Base-by-base conservation (phyloP, 2,113 vertebrate genomes). In the Aptenodytes forsteri region DNA sequence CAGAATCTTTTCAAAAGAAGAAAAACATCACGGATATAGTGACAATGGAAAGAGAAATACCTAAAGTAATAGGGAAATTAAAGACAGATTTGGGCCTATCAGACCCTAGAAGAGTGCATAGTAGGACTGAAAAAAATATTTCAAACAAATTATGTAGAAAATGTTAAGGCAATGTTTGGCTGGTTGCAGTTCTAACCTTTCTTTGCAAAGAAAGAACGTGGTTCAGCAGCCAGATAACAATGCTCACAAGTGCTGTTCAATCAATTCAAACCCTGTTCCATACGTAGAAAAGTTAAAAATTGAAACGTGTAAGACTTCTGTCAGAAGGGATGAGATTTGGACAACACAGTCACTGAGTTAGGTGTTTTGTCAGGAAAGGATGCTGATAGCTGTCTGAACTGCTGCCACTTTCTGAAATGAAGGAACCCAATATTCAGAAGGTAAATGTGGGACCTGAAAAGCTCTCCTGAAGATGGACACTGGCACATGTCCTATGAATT, bases 241-340 rank as follows among this genome's bases (percentile, higher is more conserved):
- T 9, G 36, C n/a, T 89, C 34, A 8, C 29, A 23, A 27, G 55
- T 1, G 47, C 59, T 29, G 7, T 3, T 52, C 52, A 42, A 13
- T 11, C 8, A 26, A n/a, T 40, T 21, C 55, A 65, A 86, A 19
- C 9, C 47, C 30, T 19, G 7, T 34, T 75, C 42, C 78, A 52
- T 15, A 30, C 0, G 0, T 0, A 46, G 13, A 59, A 30, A 55
- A 76, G 61, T 14, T 38, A 80, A 67, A 90, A 54, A 38, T 1
- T 9, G 66, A 36, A 66, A 71, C 32, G 36, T 0, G 0, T 4
- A 27, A 40, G 19, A 27, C 1, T 49, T 69, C 27, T 5, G 14
- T 13, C 40, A 90, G 52, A 20, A 55, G 2, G 13, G 21, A 22
- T 3, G 25, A 69, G 26, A 77, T 17, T 0, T 49, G 36, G 14